Evolutionary conservation across 2,797 vertebrate genomes (phyloP), one percentile per base, ranked within the genome.

Genomic region (Cyprinodon diabolis): DNA sequence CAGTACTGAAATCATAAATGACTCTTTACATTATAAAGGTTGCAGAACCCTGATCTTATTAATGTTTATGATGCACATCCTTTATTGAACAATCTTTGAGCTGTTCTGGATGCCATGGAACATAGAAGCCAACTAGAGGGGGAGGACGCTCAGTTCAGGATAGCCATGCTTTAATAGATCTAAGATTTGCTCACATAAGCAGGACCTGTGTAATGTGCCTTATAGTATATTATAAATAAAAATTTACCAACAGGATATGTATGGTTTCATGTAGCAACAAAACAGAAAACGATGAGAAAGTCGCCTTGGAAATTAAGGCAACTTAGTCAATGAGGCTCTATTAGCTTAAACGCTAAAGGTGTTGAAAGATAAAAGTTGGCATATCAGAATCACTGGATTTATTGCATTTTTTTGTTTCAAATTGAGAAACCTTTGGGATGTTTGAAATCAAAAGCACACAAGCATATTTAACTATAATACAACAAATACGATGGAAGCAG

Each of bases 391-490:
- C 0, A 66, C 40, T 71, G 4, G 2, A 49, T 68, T 80, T 74
- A 67, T 71, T 81, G 75, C 72, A 82, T 47, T 66, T 4, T 19
- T 75, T 2, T 80, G 30, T 89, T 88, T 81, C 7, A 43, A 43
- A 89, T 86, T 84, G 85, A 65, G 60, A 91, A 80, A 86, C 30
- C 69, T 87, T 86, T 81, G 72, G 75, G 6, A 69, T 45, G 45
- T 73, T 77, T 73, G 45, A 30, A 49, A 56, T 75, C 69, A 48
- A 25, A 57, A 35, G 52, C 68, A 77, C 56, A 25, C 17, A 0
- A 67, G 30, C 49, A 30, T 48, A 68, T 72, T 78, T 71, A 82
- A 5, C 37, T 45, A 25, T 71, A 66, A 86, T 77, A 73, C 70
- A 68, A 60, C 57, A 49, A 67, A 21, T 48, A 45, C 11, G 37